A percentile compares a stretch with the other conserved stretches of the same genome.
Evolutionary conservation across 1,140 invertebrate species (phyloP).

Genomic region (Polyergus mexicanus): DNA sequence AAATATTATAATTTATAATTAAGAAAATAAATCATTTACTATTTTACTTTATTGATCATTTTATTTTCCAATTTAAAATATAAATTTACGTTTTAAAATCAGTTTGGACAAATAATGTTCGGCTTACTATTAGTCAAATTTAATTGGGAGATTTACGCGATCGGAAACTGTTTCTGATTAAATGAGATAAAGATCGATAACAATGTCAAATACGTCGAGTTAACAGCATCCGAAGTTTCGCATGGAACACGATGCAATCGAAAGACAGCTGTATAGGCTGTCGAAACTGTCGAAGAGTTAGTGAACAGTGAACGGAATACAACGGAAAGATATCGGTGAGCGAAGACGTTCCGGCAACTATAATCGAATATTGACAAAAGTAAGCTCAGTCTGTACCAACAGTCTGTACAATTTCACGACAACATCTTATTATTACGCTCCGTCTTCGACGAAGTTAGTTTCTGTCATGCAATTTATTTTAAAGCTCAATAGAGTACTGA

Average conservation of each 20-base stretch:
- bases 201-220: constrained; percentile 19
- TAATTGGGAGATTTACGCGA: neutral
- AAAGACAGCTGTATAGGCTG: constrained; percentile 24
- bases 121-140: neutral
- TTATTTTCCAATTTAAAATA: neutral
- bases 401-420: constrained; percentile 1
- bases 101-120: neutral
- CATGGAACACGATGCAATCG: constrained; percentile 11
- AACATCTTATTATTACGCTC: constrained; percentile 11
- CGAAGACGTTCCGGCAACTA: constrained; percentile 49
- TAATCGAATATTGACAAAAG: constrained; percentile 47
- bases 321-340: constrained; percentile 24
- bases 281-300: constrained; percentile 57
- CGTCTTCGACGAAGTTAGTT: neutral
- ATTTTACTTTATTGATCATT: too few relatives aligned
- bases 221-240: constrained; percentile 46
- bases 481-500: neutral
- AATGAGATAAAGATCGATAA: constrained; percentile 30
- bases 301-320: constrained; percentile 23
- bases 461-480: neutral
- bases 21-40: too few relatives aligned
- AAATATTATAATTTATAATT: too few relatives aligned
- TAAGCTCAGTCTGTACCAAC: constrained; percentile 11
- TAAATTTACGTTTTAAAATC: neutral
- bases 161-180: constrained; percentile 1